Conservation (phyloP, 2,888 invertebrate species). For the Limnephilus marmoratus region DNA sequence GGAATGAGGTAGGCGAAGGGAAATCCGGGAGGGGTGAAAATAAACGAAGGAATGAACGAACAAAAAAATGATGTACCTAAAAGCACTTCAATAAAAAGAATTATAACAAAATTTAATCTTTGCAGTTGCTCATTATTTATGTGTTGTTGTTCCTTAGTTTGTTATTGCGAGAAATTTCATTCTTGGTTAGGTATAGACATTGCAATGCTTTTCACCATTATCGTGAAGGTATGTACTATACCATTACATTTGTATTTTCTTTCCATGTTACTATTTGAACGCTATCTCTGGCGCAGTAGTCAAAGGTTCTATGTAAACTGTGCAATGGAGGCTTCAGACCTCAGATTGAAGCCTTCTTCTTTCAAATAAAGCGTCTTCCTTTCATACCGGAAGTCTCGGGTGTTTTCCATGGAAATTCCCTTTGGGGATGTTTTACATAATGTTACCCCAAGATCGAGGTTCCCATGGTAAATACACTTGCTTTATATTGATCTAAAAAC, state of each 20-base stretch:
- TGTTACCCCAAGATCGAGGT: conserved; percentile 21
- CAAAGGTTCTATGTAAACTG: conserved; percentile 40
- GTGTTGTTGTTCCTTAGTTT: too few species aligned
- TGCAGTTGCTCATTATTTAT: too few species aligned
- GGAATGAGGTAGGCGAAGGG: too few species aligned
- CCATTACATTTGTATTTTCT: background rate
- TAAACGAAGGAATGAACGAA: too few species aligned
- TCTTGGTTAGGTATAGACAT: too few species aligned
- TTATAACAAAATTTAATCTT: too few species aligned
- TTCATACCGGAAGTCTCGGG: conserved; percentile 22
- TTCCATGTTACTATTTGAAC: conserved; percentile 21
- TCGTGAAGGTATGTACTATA: background rate
- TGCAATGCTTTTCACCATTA: background rate
- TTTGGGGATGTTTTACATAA: conserved; percentile 55
- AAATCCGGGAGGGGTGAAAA: too few species aligned
- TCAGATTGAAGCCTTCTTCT: background rate
- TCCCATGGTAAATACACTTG: background rate
- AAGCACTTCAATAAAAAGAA: too few species aligned
- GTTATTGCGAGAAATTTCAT: too few species aligned
- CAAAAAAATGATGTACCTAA: too few species aligned
- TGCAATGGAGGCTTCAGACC: conserved; percentile 12
- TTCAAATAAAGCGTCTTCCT: conserved; percentile 36
- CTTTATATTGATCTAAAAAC: background rate
- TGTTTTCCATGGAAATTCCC: conserved; percentile 60
- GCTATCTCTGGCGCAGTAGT: background rate